phyloP scores from a whole-genome alignment of 2,797 vertebrate genomes.

The Pyrocephalus nanus region DNA sequence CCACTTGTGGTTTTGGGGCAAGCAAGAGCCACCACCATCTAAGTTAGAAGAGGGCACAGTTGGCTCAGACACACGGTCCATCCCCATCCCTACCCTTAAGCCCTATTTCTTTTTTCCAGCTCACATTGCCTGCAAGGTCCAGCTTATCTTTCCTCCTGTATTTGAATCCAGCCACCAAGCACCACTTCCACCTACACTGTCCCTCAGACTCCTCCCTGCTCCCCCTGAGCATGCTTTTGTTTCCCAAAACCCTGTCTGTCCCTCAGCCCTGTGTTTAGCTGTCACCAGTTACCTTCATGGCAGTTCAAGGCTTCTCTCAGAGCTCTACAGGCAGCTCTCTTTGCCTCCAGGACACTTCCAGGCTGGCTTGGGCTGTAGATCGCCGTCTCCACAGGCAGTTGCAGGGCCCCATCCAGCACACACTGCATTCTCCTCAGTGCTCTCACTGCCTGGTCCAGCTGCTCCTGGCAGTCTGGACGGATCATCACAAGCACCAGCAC shows the following conservation, averaged over 20 bases:
- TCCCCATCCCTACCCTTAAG: neutral
- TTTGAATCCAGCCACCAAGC: neutral
- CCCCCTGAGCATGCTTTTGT: neutral
- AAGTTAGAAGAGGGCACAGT: neutral
- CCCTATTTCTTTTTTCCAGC: neutral
- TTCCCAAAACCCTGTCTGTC: neutral
- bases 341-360: constrained; percentile 27
- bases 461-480: neutral
- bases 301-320: constrained; percentile 10
- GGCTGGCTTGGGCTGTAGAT: constrained; percentile 56
- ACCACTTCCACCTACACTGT: rapidly evolving
- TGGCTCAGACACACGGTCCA: neutral
- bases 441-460: neutral
- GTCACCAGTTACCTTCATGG: neutral
- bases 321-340: constrained; percentile 17
- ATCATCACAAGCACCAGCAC: constrained; percentile 7
- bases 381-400: constrained; percentile 53
- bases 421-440: constrained; percentile 9
- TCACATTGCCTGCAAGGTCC: neutral
- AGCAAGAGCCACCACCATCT: neutral
- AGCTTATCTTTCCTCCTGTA: neutral
- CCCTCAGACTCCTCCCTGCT: neutral
- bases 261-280: neutral
- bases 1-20: neutral
- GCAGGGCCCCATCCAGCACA: constrained; percentile 4